These are phyloP conservation scores for Eulimnadia texana DNA, from an alignment of 1,140 invertebrate species.

Conservation along the genomic window DNA sequence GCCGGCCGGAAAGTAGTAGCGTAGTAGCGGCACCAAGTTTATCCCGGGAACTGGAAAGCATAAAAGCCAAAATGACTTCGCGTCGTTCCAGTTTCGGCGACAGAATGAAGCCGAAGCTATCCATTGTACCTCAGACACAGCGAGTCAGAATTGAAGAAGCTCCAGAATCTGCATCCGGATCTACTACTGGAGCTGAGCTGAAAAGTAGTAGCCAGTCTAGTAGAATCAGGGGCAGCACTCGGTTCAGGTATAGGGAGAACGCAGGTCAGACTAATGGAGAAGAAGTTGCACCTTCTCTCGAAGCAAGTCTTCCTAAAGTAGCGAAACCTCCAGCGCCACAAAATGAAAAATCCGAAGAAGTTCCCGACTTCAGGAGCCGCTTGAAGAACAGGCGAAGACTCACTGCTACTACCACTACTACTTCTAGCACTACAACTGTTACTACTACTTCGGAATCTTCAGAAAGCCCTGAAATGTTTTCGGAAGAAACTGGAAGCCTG, in stretches of 20 bases:
- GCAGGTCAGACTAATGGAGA: no score
- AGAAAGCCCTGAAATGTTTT: background rate
- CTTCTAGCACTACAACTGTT: no score
- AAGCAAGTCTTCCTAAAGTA: background rate
- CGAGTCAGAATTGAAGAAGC: background rate
- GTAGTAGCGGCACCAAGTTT: background rate
- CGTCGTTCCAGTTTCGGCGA: background rate
- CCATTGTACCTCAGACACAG: background rate
- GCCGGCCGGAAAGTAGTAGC: background rate
- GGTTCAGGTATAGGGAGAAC: no score
- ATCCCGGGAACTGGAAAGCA: background rate
- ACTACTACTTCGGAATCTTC: background rate
- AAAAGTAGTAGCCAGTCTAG: background rate
- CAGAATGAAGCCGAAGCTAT: background rate
- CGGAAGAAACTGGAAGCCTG: background rate
- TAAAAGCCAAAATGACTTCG: slow-evolving; percentile 1
- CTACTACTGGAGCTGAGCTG: background rate
- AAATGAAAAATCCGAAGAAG: background rate
- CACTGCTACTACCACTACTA: slow-evolving; percentile 2
- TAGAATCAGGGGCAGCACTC: no score
- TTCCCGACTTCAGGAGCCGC: background rate
- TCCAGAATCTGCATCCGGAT: background rate
- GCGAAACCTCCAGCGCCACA: background rate
- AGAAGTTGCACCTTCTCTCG: no score
- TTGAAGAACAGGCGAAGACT: background rate